These are phyloP conservation scores for Nesospiza acunhae DNA, from an alignment of 2,113 vertebrate species.

Conservation along the genomic window DNA sequence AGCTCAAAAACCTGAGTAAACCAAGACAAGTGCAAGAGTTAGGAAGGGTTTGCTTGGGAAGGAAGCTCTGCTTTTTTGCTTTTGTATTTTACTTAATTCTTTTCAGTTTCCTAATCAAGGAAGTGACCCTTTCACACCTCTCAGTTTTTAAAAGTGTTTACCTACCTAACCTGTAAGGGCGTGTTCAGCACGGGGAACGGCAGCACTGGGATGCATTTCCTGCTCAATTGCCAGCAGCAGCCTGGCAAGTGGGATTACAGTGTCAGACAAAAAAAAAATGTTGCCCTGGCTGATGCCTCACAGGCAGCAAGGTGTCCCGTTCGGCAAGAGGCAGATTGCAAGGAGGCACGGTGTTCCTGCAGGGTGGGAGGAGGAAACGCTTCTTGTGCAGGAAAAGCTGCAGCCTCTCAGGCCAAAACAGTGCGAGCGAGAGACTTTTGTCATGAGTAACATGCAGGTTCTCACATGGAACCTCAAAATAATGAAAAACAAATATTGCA, in stretches of 20 bases:
- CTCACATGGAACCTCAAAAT: background rate
- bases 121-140: background rate
- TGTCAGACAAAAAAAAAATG: background rate
- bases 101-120: background rate
- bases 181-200: rapidly evolving
- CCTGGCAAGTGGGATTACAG: background rate
- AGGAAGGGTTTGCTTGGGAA: background rate
- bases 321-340: background rate
- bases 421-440: rapidly evolving
- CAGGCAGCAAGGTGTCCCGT: background rate
- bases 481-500: background rate
- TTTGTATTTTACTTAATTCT: background rate
- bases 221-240: background rate
- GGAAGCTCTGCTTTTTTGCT: background rate
- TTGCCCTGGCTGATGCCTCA: background rate
- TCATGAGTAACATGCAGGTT: background rate
- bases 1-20: background rate
- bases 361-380: background rate
- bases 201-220: background rate
- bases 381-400: background rate
- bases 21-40: background rate
- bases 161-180: background rate
- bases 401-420: background rate
- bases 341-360: background rate
- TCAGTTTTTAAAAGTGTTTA: background rate